Evolutionary conservation across 2,113 vertebrate species (phyloP).

Genomic region (Uropsilus gracilis): DNA sequence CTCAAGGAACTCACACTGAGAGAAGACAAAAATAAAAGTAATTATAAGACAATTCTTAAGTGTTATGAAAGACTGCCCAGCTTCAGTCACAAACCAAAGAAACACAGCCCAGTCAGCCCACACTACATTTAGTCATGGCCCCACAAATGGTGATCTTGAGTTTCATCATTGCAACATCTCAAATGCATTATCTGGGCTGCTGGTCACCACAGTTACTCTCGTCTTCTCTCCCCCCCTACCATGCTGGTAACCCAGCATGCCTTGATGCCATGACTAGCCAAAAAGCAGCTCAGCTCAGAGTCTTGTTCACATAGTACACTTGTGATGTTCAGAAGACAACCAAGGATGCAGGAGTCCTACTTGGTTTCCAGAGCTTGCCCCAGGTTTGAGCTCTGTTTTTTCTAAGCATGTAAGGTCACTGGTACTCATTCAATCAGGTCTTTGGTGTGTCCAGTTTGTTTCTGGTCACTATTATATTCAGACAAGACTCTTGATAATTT

Average conservation of each 20-base stretch:
- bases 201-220: neutral
- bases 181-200: neutral
- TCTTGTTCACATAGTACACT: neutral
- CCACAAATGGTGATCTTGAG: neutral
- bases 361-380: neutral
- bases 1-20: neutral
- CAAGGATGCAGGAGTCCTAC: neutral
- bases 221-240: neutral
- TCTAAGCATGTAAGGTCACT: neutral
- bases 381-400: neutral
- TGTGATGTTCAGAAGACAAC: neutral
- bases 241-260: neutral
- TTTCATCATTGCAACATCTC: neutral
- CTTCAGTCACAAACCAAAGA: neutral
- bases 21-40: neutral
- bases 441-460: neutral
- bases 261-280: neutral
- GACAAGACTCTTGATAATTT: neutral
- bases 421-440: neutral
- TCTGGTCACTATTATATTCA: neutral
- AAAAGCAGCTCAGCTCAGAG: neutral
- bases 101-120: neutral
- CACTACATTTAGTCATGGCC: neutral
- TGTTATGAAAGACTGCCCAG: neutral
- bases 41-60: neutral